Evolutionary conservation across 2,888 invertebrate species (phyloP), one percentile per base, ranked within the genome.

Genomic region (Drosophila meridionalis): DNA sequence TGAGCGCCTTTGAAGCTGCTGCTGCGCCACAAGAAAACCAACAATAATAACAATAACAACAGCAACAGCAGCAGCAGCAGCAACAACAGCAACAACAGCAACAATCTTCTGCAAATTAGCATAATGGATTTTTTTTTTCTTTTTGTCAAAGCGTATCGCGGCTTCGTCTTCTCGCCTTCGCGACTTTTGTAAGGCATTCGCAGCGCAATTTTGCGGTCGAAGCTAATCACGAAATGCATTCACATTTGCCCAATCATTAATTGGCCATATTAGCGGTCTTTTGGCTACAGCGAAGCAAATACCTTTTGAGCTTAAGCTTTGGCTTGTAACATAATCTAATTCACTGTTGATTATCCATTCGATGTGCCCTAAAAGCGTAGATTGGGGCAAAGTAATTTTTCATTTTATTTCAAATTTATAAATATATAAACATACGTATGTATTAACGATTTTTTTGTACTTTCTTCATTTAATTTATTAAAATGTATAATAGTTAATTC

Each of bases 101-200:
- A 61, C 48, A 56, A 76, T 69, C 69, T 75, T 83, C 69, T 74
- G 78, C 83, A 89, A 90, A 89, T 90, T 89, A 89, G 89, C 84
- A 83, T 90, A 90, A 89, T 90, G 89, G 90, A 90, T 82, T 88
- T 84, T 83, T 83, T 77, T 81, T 87, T 78, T 78, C 85, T 83
- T 83, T 81, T 76, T 89, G 82, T 83, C 87, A 87, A 82, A 75
- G 84, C 45, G 53, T 67, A 55, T 58, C 57, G 60, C 50, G 58
- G 20, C 69, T 40, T 64, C 69, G 57, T 38, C 56, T 50, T 36
- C 26, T 36, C 53, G 53, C 26, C 70, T 60, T 78, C 53, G 66
- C 64, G 76, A 58, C 72, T 69, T 86, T 73, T 80, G 76, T 77
- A 71, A 65, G 71, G 73, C 85, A 40, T 45, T 43, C 58, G 42